Conservation (phyloP, 2,888 invertebrate genomes). For the Pharmacophagus antenor region DNA sequence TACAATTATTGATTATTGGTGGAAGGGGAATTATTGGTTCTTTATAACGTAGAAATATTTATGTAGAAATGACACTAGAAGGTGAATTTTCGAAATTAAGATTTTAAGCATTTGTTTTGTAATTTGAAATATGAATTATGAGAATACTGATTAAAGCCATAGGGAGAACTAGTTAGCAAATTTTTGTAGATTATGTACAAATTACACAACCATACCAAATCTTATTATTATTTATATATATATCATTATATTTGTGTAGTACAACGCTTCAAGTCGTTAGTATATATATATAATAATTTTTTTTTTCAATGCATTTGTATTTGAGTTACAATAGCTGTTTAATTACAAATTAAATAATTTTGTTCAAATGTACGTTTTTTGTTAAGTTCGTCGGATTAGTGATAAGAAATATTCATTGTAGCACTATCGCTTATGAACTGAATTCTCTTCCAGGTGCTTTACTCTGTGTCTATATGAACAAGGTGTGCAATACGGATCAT, state of each 20-base stretch:
- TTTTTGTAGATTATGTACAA: no score
- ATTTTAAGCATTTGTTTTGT: background rate
- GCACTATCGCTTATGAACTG: background rate
- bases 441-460: conserved; percentile 26
- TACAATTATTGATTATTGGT: background rate
- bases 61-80: background rate
- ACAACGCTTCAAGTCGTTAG: conserved; percentile 1
- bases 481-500: conserved; percentile 51
- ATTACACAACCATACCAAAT: no score
- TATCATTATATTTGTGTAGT: no score
- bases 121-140: background rate
- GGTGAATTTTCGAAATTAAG: background rate
- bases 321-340: background rate
- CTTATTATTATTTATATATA: conserved; percentile 1
- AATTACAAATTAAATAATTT: background rate
- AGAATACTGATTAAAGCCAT: background rate
- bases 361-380: background rate
- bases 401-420: background rate
- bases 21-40: background rate
- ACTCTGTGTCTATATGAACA: conserved; percentile 40
- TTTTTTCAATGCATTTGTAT: background rate
- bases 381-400: background rate
- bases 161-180: background rate
- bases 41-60: background rate
- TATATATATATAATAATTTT: background rate